Base-by-base conservation (phyloP, 2,797 vertebrate species). In the Nothura maculosa region DNA sequence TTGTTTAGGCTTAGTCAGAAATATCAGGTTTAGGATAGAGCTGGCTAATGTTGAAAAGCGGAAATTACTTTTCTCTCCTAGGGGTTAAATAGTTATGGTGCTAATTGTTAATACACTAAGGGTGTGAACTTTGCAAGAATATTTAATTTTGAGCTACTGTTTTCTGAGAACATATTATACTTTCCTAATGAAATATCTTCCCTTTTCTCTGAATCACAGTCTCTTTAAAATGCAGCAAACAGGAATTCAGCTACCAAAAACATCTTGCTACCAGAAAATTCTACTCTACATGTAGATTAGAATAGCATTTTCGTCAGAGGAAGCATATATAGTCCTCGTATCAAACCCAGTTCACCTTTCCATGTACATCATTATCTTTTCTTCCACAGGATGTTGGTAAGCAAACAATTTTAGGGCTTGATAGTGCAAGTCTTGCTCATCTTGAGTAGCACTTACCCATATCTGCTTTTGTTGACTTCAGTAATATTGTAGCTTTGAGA, bases 321-420 rank as follows among this genome's bases (percentile, higher is more conserved):
- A 90, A 81, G 27, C 15, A 66, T 72, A 72, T 89, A 83, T 12
- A 78, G 34, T 61, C 92, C 60, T 88, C 40, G 28, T 60, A 85
- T 89, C 64, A 87, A 85, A 79, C 40, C 50, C 38, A 69, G 81
- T 38, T 84, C 75, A 87, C 63, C 50, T 80, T 78, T 75, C 84
- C 36, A 58, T 3, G 1, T 81, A 85, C 73, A 45, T 63, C n/a
- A 85, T 89, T 94, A 83, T 81, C 77, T 69, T 95, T 92, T 68
- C 7, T 2, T 82, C 74, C 80, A 63, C 54, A 69, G 61, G 25
- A 16, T 87, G 45, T 73, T 75, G 55, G 69, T 72, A 94, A 90
- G 43, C 47, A 96, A 94, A 73, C 47, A 90, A 87, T 93, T 96
- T 93, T 76, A 87, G 43, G 74, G 69, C 28, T 72, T 95, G 69